phyloP scores from a whole-genome alignment of 2,888 invertebrate genomes.

The Tridacna gigas region DNA sequence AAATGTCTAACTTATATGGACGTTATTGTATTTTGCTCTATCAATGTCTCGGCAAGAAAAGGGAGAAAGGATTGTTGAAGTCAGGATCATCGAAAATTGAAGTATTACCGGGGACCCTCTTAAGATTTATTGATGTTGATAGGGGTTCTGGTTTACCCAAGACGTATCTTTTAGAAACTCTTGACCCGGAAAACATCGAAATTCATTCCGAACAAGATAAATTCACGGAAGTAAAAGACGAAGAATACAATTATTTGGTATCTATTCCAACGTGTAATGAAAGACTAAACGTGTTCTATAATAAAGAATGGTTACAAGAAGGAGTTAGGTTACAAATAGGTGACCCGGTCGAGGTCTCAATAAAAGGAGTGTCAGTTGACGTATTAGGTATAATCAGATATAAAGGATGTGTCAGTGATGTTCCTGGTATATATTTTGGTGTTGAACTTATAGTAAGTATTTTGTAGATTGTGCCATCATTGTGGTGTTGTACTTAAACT shows the following conservation, averaged over 20 bases:
- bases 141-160: slow-evolving; percentile 8
- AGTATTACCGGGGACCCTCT: slow-evolving; percentile 75
- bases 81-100: slow-evolving; percentile 70
- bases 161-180: slow-evolving; percentile 60
- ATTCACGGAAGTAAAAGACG: slow-evolving; percentile 61
- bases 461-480: too few relatives aligned
- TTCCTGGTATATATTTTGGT: slow-evolving; percentile 79
- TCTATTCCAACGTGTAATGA: slow-evolving; percentile 79
- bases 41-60: slow-evolving; percentile 74
- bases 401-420: slow-evolving; percentile 72
- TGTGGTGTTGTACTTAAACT: too few relatives aligned
- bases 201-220: slow-evolving; percentile 62
- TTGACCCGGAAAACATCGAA: slow-evolving; percentile 72
- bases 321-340: slow-evolving; percentile 70
- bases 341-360: slow-evolving; percentile 74
- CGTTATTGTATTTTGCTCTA: slow-evolving; percentile 70
- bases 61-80: slow-evolving; percentile 66
- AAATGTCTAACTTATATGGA: slow-evolving; percentile 31
- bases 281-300: slow-evolving; percentile 71
- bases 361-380: slow-evolving; percentile 72
- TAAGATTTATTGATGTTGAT: slow-evolving; percentile 53
- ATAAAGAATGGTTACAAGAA: slow-evolving; percentile 75
- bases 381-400: slow-evolving; percentile 73
- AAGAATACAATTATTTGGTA: slow-evolving; percentile 67
- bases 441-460: slow-evolving; percentile 76